Base-by-base conservation (phyloP, 2,797 vertebrate species). In the Neosalanx taihuensis region DNA sequence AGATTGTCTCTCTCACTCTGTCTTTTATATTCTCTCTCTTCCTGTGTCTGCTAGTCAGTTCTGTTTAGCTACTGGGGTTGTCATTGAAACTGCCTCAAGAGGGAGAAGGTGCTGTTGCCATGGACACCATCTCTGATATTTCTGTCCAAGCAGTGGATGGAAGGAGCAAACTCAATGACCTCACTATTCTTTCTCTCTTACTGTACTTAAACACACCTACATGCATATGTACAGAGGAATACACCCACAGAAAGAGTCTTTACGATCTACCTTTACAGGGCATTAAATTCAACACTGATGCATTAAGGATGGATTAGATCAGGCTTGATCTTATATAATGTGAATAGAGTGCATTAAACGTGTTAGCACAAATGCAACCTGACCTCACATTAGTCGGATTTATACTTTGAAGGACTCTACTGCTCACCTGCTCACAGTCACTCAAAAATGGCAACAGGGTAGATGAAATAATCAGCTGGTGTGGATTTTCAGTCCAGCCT, bases 51-150 rank as follows among this genome's bases (percentile, higher is more conserved):
- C 67, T 68, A 18, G 29, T 29, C 53, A n/a, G 6, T 18, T 79
- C 80, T 78, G 76, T 75, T 72, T 75, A 75, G 72, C 78, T 72
- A 68, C 57, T 61, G 1, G 77, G 12, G 57, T 74, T 76, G 79
- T 82, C 70, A 76, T 78, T 76, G 70, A 71, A 73, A 74, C 72
- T 82, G 84, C 81, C 80, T 83, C 75, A 82, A 82, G 77, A 80
- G 78, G 72, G 73, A 62, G 79, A 72, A 77, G 69, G 76, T 46
- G 18, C 67, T 1, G 75, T 90, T 76, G 72, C 86, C 80, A 86
- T 87, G 84, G 87, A 75, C 81, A 88, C 88, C 69, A 29, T 29
- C 71, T 82, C 58, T 58, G 73, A 89, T 83, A 77, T 80, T 73
- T 26, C 74, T 57, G 63, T 74, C 67, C 73, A 73, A 67, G 62